A percentile compares a stretch with the other conserved stretches of the same genome.
Evolutionary conservation across 92 coral and sea anemone species (phyloP).

Genomic region (Epizoanthus ramosus): DNA sequence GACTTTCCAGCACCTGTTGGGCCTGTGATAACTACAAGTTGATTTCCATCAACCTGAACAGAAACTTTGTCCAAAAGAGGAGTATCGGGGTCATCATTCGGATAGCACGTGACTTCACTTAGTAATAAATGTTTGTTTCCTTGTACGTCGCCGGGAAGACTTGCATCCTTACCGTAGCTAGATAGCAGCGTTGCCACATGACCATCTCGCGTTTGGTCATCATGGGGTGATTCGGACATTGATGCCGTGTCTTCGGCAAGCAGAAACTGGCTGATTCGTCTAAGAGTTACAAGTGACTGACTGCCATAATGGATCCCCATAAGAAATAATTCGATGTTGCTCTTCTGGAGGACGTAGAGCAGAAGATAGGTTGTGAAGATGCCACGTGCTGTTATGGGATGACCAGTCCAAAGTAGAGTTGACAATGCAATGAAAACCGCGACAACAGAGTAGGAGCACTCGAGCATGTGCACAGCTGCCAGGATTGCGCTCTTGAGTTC

Average conservation of each 20-base stretch:
- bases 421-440: slow-evolving; percentile 48
- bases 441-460: slow-evolving; percentile 35
- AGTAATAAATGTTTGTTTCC: slow-evolving; percentile 2
- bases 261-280: slow-evolving; percentile 34
- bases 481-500: slow-evolving; percentile 42
- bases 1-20: slow-evolving; percentile 37
- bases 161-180: not conserved
- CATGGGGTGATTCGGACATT: not conserved
- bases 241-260: slow-evolving; percentile 2
- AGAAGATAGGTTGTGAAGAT: slow-evolving; percentile 46
- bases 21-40: slow-evolving; percentile 39
- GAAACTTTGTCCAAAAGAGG: slow-evolving; percentile 36
- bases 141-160: not conserved
- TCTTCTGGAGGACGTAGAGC: slow-evolving; percentile 40
- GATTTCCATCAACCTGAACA: slow-evolving; percentile 20
- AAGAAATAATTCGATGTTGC: slow-evolving; percentile 41
- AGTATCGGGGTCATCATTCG: slow-evolving; percentile 23
- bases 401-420: slow-evolving; percentile 44
- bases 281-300: slow-evolving; percentile 34
- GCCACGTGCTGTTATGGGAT: slow-evolving; percentile 26
- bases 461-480: slow-evolving; percentile 43
- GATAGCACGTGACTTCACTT: slow-evolving; percentile 25
- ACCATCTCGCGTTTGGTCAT: not conserved
- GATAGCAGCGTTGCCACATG: too few relatives aligned
- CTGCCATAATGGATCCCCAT: slow-evolving; percentile 48